A percentile compares a stretch with the other conserved stretches of the same genome.
Evolutionary conservation across 2,888 invertebrate species (phyloP).

Genomic region (Pocota personata): DNA sequence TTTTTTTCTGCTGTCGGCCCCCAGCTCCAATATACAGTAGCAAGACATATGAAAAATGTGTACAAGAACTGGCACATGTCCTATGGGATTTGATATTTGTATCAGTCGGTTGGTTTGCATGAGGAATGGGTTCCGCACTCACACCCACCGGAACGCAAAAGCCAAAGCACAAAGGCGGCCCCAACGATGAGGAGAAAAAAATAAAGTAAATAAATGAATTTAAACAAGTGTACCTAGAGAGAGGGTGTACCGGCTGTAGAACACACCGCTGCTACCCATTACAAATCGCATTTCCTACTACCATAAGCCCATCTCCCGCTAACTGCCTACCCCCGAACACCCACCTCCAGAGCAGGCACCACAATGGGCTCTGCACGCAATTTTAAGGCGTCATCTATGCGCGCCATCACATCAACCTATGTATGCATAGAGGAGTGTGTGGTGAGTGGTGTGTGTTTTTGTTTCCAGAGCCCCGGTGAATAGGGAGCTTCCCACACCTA

Average conservation of each 20-base stretch:
- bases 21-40: not conserved
- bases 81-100: slow-evolving; percentile 62
- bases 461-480: slow-evolving; percentile 26
- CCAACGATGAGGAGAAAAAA: slow-evolving; percentile 40
- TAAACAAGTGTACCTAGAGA: slow-evolving; percentile 52
- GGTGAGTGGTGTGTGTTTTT: slow-evolving; percentile 46
- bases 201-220: slow-evolving; percentile 66
- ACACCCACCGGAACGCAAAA: slow-evolving; percentile 51
- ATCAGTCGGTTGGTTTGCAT: slow-evolving; percentile 54
- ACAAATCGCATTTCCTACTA: slow-evolving; percentile 65
- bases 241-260: not conserved
- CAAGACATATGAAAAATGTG: slow-evolving; percentile 62
- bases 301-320: slow-evolving; percentile 37
- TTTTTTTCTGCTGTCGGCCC: not conserved
- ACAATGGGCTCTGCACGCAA: slow-evolving; percentile 68
- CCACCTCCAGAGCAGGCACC: slow-evolving; percentile 29
- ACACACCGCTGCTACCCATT: slow-evolving; percentile 37
- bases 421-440: slow-evolving; percentile 21
- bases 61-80: slow-evolving; percentile 70
- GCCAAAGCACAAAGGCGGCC: slow-evolving; percentile 54
- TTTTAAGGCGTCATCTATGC: slow-evolving; percentile 74
- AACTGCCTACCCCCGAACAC: slow-evolving; percentile 26
- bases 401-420: slow-evolving; percentile 59
- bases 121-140: slow-evolving; percentile 37
- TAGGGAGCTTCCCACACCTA: slow-evolving; percentile 32